phyloP scores from a whole-genome alignment of 2,888 invertebrate genomes.

The Dicyrtomina minuta region DNA sequence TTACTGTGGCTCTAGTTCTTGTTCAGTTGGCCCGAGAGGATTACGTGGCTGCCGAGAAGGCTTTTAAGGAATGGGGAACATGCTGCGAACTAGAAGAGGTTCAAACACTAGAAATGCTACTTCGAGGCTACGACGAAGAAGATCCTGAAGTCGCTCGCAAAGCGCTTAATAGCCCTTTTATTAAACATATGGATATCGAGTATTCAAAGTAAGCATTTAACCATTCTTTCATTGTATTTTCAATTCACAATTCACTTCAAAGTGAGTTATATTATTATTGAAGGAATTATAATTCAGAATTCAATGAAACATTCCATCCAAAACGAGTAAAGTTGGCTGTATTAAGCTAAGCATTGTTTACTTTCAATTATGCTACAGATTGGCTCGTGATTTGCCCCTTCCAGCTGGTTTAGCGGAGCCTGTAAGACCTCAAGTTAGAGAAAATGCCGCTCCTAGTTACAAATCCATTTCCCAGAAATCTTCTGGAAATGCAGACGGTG shows the following conservation, averaged over 20 bases:
- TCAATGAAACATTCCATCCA: too few relatives aligned
- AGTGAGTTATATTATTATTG: too few relatives aligned
- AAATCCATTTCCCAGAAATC: slow-evolving; percentile 55
- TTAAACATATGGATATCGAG: slow-evolving; percentile 89
- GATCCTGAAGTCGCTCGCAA: slow-evolving; percentile 69
- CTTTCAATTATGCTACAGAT: slow-evolving; percentile 56
- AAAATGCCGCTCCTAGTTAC: slow-evolving; percentile 72
- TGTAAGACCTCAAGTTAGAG: slow-evolving; percentile 61
- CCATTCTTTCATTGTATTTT: neutral
- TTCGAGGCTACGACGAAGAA: slow-evolving; percentile 82
- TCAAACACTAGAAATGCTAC: slow-evolving; percentile 73
- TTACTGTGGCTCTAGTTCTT: slow-evolving; percentile 84
- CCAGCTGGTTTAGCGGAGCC: slow-evolving; percentile 62
- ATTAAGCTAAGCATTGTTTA: too few relatives aligned
- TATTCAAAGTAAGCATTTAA: slow-evolving; percentile 63
- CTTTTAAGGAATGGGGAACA: slow-evolving; percentile 84
- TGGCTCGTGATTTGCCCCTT: slow-evolving; percentile 69
- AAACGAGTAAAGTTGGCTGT: too few relatives aligned
- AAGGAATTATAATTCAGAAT: too few relatives aligned
- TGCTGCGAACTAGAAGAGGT: slow-evolving; percentile 79
- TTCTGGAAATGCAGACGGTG: slow-evolving; percentile 17
- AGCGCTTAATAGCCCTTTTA: slow-evolving; percentile 73
- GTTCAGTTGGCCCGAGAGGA: slow-evolving; percentile 90
- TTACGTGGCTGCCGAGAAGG: slow-evolving; percentile 90
- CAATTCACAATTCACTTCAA: too few relatives aligned